Evolutionary conservation across 2,113 vertebrate genomes (phyloP).

Genomic region (Cyanoramphus novaezelandiae): DNA sequence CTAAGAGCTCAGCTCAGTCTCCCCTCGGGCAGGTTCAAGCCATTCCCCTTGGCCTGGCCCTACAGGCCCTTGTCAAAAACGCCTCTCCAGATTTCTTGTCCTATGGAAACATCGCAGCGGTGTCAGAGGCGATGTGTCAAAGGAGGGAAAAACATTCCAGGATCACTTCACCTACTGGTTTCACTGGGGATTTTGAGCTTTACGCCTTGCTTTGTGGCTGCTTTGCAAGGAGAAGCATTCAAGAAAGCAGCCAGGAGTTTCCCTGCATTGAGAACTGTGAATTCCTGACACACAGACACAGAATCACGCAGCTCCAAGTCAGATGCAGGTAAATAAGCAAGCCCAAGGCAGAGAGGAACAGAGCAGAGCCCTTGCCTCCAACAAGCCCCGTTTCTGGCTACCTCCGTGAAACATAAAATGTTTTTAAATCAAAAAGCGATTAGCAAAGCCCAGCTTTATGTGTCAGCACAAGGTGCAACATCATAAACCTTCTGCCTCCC

Average conservation of each 20-base stretch:
- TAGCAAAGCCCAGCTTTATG: not conserved
- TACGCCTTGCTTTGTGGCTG: not conserved
- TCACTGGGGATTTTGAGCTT: not conserved
- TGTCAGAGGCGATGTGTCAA: not conserved
- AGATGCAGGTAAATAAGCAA: not conserved
- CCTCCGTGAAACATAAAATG: not conserved
- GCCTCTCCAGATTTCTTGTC: not conserved
- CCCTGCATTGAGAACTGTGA: fast-evolving
- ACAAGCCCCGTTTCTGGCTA: not conserved
- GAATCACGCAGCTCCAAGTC: not conserved
- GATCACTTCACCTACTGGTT: not conserved
- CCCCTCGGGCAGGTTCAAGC: not conserved
- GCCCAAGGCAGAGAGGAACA: not conserved
- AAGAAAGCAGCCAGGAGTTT: not conserved
- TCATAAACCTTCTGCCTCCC: not conserved
- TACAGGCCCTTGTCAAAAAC: not conserved
- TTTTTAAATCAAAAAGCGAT: not conserved
- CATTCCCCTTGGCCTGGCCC: not conserved
- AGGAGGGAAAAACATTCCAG: not conserved
- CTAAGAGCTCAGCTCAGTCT: not conserved
- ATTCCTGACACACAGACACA: not conserved
- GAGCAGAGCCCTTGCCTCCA: not conserved
- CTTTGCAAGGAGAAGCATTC: not conserved
- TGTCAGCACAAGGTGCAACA: not conserved
- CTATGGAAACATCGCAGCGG: fast-evolving